phyloP scores from a whole-genome alignment of 2,888 invertebrate genomes.

The Brassicogethes aeneus region DNA sequence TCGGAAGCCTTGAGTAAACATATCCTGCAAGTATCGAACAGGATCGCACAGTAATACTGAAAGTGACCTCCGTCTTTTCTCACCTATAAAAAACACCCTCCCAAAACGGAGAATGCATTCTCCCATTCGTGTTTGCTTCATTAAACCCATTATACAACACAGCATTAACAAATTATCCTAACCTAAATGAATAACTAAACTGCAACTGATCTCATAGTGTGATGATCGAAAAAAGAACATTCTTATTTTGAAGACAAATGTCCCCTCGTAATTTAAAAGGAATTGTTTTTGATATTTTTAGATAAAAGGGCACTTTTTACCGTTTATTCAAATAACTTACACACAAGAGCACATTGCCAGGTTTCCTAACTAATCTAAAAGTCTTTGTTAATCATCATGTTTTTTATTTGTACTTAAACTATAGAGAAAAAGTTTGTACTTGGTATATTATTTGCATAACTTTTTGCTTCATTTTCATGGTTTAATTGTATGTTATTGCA shows the following conservation, averaged over 20 bases:
- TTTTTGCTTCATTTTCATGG: too few species aligned
- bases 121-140: not conserved
- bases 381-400: not conserved
- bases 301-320: too few species aligned
- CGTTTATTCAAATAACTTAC: not conserved
- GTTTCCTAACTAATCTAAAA: not conserved
- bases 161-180: conserved; percentile 1
- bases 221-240: too few species aligned
- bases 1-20: conserved; percentile 21
- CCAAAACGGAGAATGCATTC: conserved; percentile 6
- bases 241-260: too few species aligned
- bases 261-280: too few species aligned
- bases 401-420: conserved; percentile 1
- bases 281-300: too few species aligned
- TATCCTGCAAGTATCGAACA: conserved; percentile 13
- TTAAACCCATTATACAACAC: conserved; percentile 2
- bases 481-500: too few species aligned
- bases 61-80: conserved; percentile 11
- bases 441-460: too few species aligned
- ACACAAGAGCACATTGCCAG: not conserved
- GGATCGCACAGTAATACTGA: conserved; percentile 25
- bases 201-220: too few species aligned
- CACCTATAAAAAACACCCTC: conserved; percentile 5
- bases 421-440: too few species aligned
- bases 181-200: not conserved